These are phyloP conservation scores for Candidula unifasciata DNA, from an alignment of 2,888 invertebrate species.

Conservation along the genomic window DNA sequence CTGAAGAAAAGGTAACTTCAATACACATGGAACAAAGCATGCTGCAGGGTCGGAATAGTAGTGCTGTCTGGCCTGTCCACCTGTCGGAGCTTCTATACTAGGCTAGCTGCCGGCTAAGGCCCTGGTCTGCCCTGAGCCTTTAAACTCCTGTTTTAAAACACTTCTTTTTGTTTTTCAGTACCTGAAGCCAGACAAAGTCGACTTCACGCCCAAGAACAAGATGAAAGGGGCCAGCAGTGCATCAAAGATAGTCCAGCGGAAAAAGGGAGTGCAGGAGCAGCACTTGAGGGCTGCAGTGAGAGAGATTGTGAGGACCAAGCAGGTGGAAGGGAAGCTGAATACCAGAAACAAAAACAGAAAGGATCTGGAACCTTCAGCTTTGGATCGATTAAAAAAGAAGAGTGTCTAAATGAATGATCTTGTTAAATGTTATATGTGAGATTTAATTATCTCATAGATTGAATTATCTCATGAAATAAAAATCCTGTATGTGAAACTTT, in stretches of 20 bases:
- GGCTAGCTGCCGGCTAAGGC: no score
- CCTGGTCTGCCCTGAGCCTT: no score
- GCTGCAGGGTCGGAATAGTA: no score
- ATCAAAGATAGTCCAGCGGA: conserved; percentile 68
- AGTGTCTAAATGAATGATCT: conserved; percentile 3
- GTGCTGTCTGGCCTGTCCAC: no score
- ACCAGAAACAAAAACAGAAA: conserved; percentile 53
- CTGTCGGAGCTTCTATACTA: no score
- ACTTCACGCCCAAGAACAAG: conserved; percentile 87
- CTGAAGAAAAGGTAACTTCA: no score
- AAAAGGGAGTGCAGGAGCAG: conserved; percentile 69
- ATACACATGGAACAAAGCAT: no score
- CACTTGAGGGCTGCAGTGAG: conserved; percentile 57
- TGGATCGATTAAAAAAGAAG: conserved; percentile 66
- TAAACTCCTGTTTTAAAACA: no score
- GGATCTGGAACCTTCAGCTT: conserved; percentile 55
- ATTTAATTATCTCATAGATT: no score
- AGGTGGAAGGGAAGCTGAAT: conserved; percentile 54
- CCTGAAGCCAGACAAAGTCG: conserved; percentile 87
- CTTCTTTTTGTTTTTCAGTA: conserved; percentile 79
- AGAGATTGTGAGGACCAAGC: conserved; percentile 58
- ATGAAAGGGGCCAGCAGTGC: conserved; percentile 81
- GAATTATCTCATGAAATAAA: no score
- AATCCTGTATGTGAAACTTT: no score
- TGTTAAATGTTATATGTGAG: not conserved